Conservation (phyloP, 2,113 vertebrate species). For the Scytalopus superciliaris region DNA sequence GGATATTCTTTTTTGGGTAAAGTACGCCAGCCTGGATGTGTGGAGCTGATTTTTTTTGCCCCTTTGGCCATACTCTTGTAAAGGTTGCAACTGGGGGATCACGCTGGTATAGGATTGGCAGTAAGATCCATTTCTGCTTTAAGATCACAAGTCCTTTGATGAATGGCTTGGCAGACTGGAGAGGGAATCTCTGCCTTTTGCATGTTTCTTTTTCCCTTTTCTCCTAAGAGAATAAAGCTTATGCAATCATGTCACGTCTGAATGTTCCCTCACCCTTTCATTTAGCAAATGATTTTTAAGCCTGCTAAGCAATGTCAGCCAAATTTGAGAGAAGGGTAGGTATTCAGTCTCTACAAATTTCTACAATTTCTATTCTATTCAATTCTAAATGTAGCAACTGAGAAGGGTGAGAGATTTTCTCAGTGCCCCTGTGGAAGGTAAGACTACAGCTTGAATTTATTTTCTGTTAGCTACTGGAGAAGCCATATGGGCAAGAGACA, state of each 20-base stretch:
- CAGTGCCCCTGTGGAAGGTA: background rate
- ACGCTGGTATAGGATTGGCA: background rate
- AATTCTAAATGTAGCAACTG: background rate
- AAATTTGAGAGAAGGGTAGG: background rate
- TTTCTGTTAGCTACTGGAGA: background rate
- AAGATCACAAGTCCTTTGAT: background rate
- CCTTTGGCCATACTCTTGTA: background rate
- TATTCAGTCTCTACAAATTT: background rate
- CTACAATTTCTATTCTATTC: background rate
- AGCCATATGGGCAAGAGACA: background rate
- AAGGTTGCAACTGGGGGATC: background rate
- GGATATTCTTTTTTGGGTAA: background rate
- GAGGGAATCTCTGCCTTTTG: background rate
- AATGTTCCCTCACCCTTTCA: background rate
- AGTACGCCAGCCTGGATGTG: background rate
- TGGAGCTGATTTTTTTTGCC: background rate
- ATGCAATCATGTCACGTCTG: background rate
- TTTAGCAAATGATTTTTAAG: background rate
- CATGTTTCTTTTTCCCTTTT: background rate
- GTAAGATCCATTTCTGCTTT: background rate
- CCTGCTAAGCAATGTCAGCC: background rate
- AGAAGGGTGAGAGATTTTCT: background rate
- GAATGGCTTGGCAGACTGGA: background rate
- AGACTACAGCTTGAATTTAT: background rate
- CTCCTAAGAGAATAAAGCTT: background rate